phyloP scores from a whole-genome alignment of 2,888 invertebrate species.

The Cephus sareptanus region DNA sequence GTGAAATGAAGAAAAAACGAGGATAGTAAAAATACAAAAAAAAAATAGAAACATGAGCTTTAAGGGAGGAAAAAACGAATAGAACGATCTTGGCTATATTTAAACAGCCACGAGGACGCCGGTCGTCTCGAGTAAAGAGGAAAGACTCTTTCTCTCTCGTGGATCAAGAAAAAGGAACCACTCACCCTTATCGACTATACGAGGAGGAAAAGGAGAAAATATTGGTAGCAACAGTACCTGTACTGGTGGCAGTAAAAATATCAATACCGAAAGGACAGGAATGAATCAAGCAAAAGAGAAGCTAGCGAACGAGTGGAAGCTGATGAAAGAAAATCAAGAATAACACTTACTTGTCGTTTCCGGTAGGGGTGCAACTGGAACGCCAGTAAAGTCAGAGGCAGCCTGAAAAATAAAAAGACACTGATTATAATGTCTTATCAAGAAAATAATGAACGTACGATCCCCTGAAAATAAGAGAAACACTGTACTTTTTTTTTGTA shows the following conservation, averaged over 20 bases:
- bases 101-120: slow-evolving; percentile 51
- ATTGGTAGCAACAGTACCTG: too few relatives aligned
- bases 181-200: neutral
- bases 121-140: slow-evolving; percentile 32
- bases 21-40: neutral
- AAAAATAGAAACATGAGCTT: neutral
- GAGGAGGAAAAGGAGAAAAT: too few relatives aligned
- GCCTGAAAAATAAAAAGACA: too few relatives aligned
- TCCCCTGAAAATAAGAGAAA: too few relatives aligned
- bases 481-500: too few relatives aligned
- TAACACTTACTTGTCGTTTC: slow-evolving; percentile 23
- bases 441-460: too few relatives aligned
- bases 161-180: neutral
- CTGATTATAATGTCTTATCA: too few relatives aligned
- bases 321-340: slow-evolving; percentile 27
- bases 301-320: neutral
- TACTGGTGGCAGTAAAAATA: too few relatives aligned
- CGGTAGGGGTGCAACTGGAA: neutral
- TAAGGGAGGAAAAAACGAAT: slow-evolving; percentile 37
- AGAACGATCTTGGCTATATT: slow-evolving; percentile 51
- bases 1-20: slow-evolving; percentile 24
- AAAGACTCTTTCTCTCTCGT: slow-evolving; percentile 11
- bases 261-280: too few relatives aligned
- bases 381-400: too few relatives aligned
- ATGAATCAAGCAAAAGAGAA: neutral